Conservation (phyloP, 2,888 invertebrate genomes). For the Drosophila cognata region DNA sequence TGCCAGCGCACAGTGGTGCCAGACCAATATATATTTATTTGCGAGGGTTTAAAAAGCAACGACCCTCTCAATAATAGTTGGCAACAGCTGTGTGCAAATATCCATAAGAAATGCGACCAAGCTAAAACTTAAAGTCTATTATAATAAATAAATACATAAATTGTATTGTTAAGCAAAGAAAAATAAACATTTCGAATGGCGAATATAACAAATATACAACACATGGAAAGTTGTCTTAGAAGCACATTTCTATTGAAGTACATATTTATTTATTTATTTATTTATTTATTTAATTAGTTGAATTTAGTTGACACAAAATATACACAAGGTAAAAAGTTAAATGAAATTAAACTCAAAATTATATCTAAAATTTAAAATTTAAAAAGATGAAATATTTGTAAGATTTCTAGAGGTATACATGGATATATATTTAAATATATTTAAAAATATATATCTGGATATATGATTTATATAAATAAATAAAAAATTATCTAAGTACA, state of each 20-base stretch:
- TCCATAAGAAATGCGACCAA: not conserved
- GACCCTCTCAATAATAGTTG: conserved; percentile 2
- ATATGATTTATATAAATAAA: not conserved
- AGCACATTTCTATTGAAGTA: not conserved
- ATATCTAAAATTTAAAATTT: too few relatives aligned
- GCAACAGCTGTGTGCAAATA: not conserved
- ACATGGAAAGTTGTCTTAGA: not conserved
- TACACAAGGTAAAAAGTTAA: too few relatives aligned
- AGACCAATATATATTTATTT: conserved; percentile 6
- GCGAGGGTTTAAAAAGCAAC: not conserved
- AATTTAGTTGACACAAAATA: too few relatives aligned
- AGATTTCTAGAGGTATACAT: not conserved
- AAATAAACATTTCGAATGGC: not conserved
- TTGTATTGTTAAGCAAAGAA: not conserved
- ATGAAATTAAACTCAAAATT: too few relatives aligned
- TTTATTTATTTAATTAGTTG: too few relatives aligned
- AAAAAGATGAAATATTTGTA: too few relatives aligned
- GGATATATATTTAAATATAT: not conserved
- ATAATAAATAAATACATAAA: not conserved
- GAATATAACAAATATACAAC: not conserved
- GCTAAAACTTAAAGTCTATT: not conserved
- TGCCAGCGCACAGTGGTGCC: conserved; percentile 60
- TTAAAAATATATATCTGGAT: too few relatives aligned
- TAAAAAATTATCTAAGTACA: not conserved
- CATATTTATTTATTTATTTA: too few relatives aligned